Conservation (phyloP, 2,797 vertebrate genomes). For the Hemitrygon akajei region DNA sequence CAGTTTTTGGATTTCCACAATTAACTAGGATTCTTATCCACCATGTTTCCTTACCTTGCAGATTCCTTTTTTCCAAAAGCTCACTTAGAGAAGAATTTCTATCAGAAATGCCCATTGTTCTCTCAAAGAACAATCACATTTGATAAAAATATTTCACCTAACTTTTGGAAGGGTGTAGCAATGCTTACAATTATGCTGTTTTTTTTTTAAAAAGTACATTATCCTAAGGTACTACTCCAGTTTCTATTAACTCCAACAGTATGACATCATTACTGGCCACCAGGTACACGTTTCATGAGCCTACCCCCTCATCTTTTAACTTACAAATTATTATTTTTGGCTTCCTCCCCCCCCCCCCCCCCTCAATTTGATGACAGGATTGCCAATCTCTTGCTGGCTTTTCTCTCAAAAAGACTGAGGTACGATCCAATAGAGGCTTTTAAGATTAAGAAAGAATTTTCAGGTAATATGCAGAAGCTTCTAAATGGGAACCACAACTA, state of each 20-base stretch:
- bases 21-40: not conserved
- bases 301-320: not conserved
- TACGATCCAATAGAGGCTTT: not conserved
- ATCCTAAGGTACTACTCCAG: not conserved
- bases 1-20: not conserved
- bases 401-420: not conserved
- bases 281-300: not conserved
- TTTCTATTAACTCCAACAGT: not conserved
- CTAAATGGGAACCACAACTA: not conserved
- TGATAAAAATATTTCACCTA: not conserved
- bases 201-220: not conserved
- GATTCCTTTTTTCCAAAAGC: not conserved
- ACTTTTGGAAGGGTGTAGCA: not conserved
- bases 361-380: too few species aligned
- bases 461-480: not conserved
- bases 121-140: not conserved
- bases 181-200: not conserved
- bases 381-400: not conserved
- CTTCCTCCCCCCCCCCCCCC: too few species aligned
- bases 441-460: not conserved
- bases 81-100: not conserved
- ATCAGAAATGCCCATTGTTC: not conserved
- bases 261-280: not conserved
- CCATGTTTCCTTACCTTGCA: not conserved
- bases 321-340: not conserved